Percentiles rank a stretch among this genome's conserved stretches.
Evolutionary conservation across 2,797 vertebrate genomes (phyloP).

Genomic region (Characodon lateralis): DNA sequence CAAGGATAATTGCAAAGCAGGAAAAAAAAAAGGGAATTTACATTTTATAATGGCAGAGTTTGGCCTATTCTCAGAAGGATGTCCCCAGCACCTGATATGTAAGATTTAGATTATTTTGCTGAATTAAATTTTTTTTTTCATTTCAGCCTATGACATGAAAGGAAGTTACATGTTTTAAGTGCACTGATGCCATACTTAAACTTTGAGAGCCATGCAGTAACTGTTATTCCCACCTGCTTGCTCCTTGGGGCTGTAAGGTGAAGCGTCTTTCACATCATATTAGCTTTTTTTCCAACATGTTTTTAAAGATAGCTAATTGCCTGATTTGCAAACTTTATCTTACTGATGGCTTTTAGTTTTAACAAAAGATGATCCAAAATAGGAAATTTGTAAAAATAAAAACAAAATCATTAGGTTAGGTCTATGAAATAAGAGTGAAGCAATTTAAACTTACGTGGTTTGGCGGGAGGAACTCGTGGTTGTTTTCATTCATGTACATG

Average conservation of each 20-base stretch:
- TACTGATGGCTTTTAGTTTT: not conserved
- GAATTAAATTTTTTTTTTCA: not conserved
- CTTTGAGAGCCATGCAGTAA: not conserved
- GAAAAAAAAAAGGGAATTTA: constrained; percentile 32
- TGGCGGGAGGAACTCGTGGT: constrained; percentile 94
- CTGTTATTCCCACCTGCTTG: not conserved
- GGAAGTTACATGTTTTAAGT: not conserved
- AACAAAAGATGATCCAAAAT: not conserved
- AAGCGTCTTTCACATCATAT: not conserved
- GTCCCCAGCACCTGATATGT: not conserved
- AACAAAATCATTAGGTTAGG: not conserved
- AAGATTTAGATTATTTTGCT: constrained; percentile 6
- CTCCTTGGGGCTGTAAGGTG: not conserved
- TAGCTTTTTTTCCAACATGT: not conserved
- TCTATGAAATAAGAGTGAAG: not conserved
- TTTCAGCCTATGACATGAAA: not conserved
- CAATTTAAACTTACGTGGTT: constrained; percentile 87
- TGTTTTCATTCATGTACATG: constrained; percentile 98
- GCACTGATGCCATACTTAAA: not conserved
- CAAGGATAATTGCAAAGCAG: constrained; percentile 28
- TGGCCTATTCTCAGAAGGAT: constrained; percentile 19
- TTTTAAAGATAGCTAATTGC: not conserved
- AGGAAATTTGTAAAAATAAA: not conserved
- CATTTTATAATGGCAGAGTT: constrained; percentile 30
- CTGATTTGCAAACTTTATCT: not conserved